Conservation (phyloP, 2,888 invertebrate genomes). For the Lamproptera curius region DNA sequence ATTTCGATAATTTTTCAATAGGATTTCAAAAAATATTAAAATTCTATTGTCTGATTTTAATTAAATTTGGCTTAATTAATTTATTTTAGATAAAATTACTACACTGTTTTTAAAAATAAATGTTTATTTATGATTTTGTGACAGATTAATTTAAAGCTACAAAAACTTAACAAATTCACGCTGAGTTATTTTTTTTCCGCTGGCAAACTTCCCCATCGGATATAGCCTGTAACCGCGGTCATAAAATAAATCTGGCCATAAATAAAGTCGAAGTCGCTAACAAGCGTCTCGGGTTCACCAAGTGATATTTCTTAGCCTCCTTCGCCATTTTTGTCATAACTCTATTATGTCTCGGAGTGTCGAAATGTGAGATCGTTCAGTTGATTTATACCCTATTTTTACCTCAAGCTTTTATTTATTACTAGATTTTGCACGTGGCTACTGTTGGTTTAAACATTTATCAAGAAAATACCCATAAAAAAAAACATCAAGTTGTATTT, state of each 20-base stretch:
- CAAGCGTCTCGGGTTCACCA: constrained; percentile 76
- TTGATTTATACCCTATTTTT: constrained; percentile 61
- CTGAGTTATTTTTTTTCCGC: constrained; percentile 45
- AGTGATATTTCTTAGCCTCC: constrained; percentile 69
- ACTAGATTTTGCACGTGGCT: too few relatives aligned
- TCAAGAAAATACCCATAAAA: too few relatives aligned
- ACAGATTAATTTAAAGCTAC: too few relatives aligned
- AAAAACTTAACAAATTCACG: constrained; percentile 19
- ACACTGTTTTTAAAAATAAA: too few relatives aligned
- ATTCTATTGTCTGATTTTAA: too few relatives aligned
- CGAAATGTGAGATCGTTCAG: constrained; percentile 65
- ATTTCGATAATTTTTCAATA: too few relatives aligned
- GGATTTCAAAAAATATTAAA: too few relatives aligned
- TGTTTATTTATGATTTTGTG: too few relatives aligned
- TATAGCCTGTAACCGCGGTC: constrained; percentile 52
- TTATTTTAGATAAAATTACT: neutral
- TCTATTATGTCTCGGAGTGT: constrained; percentile 68
- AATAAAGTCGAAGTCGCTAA: constrained; percentile 75
- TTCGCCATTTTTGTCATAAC: constrained; percentile 74
- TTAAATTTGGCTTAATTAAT: neutral
- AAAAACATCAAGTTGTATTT: too few relatives aligned
- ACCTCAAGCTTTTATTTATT: too few relatives aligned
- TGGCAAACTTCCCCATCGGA: constrained; percentile 51
- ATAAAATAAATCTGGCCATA: constrained; percentile 78
- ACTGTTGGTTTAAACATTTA: too few relatives aligned